Evolutionary conservation across 2,797 vertebrate genomes (phyloP), one percentile per base, ranked within the genome.

Genomic region (Coilia nasus): DNA sequence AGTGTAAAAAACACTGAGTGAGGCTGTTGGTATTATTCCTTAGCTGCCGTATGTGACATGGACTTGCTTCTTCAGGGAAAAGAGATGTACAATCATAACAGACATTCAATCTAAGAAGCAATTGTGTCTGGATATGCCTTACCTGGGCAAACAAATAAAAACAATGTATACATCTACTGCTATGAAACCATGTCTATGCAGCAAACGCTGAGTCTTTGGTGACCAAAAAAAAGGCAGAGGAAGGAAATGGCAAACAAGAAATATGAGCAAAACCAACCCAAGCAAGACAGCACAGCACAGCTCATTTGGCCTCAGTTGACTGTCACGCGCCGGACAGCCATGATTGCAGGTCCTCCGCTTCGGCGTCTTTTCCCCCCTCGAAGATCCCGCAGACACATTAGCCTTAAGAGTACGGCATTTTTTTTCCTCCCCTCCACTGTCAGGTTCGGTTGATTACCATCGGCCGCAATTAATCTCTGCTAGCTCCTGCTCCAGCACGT

Each of bases 391-490:
- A 44, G 31, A 44, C 71, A 78, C 17, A 78, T 78, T 78, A 78
- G 31, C 19, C 44, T 41, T 78, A 78, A 44, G 71, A 71, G 23
- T 6, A 64, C 9, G 64, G 64, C 35, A 7, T 6, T 41, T 21
- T 44, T 78, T 78, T 78, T 75, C 12, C 21, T 3, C 15, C 19
- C 7, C 71, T 44, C 15, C 71, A 44, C 17, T 41, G 71, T 44
- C 71, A 78, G 71, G 71, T 78, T 78, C 71, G 87, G 86, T 87
- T 89, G 85, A 89, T 90, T 83, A 83, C 59, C 82, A 78, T 86
- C 21, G 50, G 31, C 82, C 83, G 82, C 85, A 86, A 91, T 91
- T 86, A 86, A 86, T 92, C 90, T 88, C 35, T 86, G 89, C 88
- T 89, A 83, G 71, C 83, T 87, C 85, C 85, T 46, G 87, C 86